Evolutionary conservation across 2,797 vertebrate species (phyloP).

Genomic region (Hapalemur alaotrensis): DNA sequence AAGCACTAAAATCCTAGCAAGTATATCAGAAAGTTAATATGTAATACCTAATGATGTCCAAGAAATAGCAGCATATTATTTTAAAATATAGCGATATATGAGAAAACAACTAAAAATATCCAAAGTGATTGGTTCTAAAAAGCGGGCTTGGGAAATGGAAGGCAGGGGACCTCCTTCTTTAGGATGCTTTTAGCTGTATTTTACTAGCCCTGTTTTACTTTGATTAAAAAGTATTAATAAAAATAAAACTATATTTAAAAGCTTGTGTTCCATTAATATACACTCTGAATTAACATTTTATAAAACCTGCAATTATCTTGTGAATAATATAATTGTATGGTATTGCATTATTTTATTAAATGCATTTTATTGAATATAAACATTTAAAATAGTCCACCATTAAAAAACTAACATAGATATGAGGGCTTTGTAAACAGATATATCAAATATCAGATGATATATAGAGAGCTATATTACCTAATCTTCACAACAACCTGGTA

Average conservation of each 20-base stretch:
- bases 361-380: slow-evolving; percentile 48
- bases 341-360: slow-evolving; percentile 47
- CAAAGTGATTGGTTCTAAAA: background rate
- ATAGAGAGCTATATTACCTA: background rate
- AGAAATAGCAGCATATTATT: background rate
- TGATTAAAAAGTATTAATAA: slow-evolving; percentile 55
- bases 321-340: slow-evolving; percentile 6
- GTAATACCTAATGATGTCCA: background rate
- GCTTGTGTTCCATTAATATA: slow-evolving; percentile 28
- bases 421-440: background rate
- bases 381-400: slow-evolving; percentile 20
- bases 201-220: slow-evolving; percentile 40
- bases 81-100: background rate
- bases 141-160: background rate
- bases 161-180: background rate
- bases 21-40: background rate
- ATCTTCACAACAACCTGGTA: background rate
- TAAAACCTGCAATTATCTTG: slow-evolving; percentile 52
- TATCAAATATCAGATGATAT: background rate
- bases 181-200: slow-evolving; percentile 1
- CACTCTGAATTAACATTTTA: slow-evolving; percentile 53
- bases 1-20: background rate
- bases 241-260: slow-evolving; percentile 59
- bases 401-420: background rate
- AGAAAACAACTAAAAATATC: background rate